Percentiles rank a stretch among this genome's conserved stretches.
phyloP scores from a whole-genome alignment of 2,888 invertebrate genomes.

The Caenorhabditis imperialis region DNA sequence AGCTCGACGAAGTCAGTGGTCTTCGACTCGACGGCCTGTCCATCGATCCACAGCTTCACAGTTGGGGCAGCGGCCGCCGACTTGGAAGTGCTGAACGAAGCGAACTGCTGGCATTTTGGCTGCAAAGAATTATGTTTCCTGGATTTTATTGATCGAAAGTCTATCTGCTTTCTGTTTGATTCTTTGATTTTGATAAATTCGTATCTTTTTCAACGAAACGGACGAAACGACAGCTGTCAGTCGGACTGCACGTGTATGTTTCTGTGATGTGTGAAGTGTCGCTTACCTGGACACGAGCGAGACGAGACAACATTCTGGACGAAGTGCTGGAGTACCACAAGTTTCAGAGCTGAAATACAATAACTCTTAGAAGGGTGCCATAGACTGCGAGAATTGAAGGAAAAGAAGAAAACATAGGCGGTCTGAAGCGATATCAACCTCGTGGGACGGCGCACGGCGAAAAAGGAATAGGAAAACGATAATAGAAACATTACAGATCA shows the following conservation, averaged over 20 bases:
- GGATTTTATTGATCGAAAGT: background rate
- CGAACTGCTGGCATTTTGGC: slow-evolving; percentile 49
- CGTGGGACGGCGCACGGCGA: slow-evolving; percentile 13
- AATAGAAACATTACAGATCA: slow-evolving; percentile 38
- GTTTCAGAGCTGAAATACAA: slow-evolving; percentile 29
- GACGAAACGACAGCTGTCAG: slow-evolving; percentile 15
- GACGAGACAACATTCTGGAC: slow-evolving; percentile 53
- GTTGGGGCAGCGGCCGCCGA: slow-evolving; percentile 55
- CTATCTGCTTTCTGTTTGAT: no score
- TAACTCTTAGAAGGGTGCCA: no score
- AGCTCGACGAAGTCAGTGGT: slow-evolving; percentile 94
- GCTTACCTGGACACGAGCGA: slow-evolving; percentile 54
- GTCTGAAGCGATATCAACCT: slow-evolving; percentile 2
- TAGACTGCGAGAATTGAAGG: background rate
- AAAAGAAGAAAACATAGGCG: slow-evolving; percentile 1
- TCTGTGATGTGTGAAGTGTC: slow-evolving; percentile 22
- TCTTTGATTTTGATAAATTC: slow-evolving; percentile 25
- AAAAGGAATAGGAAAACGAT: no score
- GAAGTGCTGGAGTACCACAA: slow-evolving; percentile 27
- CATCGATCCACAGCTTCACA: slow-evolving; percentile 93
- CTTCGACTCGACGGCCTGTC: slow-evolving; percentile 92
- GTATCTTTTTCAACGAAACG: slow-evolving; percentile 16
- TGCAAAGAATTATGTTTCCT: slow-evolving; percentile 8
- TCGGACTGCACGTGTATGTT: slow-evolving; percentile 11
- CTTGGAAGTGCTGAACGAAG: slow-evolving; percentile 49